Base-by-base conservation (phyloP, 2,888 invertebrate genomes). In the Hypselothyrea guttata region DNA sequence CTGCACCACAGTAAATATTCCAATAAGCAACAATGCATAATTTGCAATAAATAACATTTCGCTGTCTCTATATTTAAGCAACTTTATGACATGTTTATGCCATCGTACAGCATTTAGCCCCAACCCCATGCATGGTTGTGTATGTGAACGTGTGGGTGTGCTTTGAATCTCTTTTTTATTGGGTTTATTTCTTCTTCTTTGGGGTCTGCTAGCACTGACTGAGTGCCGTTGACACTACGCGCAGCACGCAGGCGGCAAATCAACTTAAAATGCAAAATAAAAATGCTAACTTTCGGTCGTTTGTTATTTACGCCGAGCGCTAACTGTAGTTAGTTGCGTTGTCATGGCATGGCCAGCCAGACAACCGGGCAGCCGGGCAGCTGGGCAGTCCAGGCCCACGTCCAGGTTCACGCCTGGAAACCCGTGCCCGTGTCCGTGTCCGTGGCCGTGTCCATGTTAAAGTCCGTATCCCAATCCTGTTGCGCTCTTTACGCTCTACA, bases 231-330 rank as follows among this genome's bases (percentile, higher is more conserved):
- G 69, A 68, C 73, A 70, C 73, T 70, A 54, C 34, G 62, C 70
- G 56, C 72, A 67, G 63, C 71, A 64, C 71, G 64, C 69, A 68
- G 73, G 55, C 76, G 84, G 65, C 75, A 75, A 61, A 66, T 66
- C 75, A 79, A 83, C 85, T 81, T 81, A 83, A 81, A 85, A 81
- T 81, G 83, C 85, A 85, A 81, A 81, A 83, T 72, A 65, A 70
- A 73, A 70, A 83, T 66, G 65, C 61, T 62, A 72, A 79, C 75
- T 79, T 72, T 83, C 44, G 76, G 63, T 64, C 63, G 72, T 66
- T 73, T 71, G 82, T 81, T 76, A 81, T 81, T 74, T 73, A 81
- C 77, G 82, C 57, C 71, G 49, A 30, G 63, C 49, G 52, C 58
- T 59, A 71, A 67, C 71, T 71, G 64, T 71, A 75, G 66, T 82